A percentile compares a stretch with the other conserved stretches of the same genome.
Evolutionary conservation across 2,888 invertebrate species (phyloP).

Genomic region (Aelia acuminata): DNA sequence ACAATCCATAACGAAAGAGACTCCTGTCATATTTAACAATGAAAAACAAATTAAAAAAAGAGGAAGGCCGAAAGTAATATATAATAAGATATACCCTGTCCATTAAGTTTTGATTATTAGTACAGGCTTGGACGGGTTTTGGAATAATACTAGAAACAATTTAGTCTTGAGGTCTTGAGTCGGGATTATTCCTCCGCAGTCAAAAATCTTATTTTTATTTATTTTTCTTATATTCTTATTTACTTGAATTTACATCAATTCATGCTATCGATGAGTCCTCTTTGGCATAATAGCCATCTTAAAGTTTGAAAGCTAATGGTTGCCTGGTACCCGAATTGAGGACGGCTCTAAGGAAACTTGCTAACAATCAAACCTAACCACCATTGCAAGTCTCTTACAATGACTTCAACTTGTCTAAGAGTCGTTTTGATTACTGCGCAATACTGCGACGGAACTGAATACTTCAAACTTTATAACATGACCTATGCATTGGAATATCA

Average conservation of each 20-base stretch:
- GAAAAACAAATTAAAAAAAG: too few relatives aligned
- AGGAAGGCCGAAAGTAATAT: too few relatives aligned
- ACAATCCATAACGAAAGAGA: too few relatives aligned
- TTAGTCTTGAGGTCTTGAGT: too few relatives aligned
- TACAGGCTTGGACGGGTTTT: too few relatives aligned
- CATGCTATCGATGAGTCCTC: not conserved
- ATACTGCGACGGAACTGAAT: not conserved
- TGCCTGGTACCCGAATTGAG: not conserved
- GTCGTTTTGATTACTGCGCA: not conserved
- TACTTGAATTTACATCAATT: not conserved
- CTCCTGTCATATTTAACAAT: too few relatives aligned
- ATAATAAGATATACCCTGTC: too few relatives aligned
- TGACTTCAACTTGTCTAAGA: not conserved
- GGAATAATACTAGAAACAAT: too few relatives aligned
- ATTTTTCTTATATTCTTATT: too few relatives aligned
- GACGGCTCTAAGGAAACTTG: not conserved
- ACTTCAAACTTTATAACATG: not conserved
- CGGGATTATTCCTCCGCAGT: too few relatives aligned
- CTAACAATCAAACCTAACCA: conserved; percentile 16
- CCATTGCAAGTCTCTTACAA: not conserved
- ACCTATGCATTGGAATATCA: not conserved
- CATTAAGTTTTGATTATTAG: too few relatives aligned
- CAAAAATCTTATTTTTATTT: too few relatives aligned
- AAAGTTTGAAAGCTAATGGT: not conserved
- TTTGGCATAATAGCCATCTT: not conserved